Evolutionary conservation across 2,888 invertebrate genomes (phyloP).

Genomic region (Artemia sp.): DNA sequence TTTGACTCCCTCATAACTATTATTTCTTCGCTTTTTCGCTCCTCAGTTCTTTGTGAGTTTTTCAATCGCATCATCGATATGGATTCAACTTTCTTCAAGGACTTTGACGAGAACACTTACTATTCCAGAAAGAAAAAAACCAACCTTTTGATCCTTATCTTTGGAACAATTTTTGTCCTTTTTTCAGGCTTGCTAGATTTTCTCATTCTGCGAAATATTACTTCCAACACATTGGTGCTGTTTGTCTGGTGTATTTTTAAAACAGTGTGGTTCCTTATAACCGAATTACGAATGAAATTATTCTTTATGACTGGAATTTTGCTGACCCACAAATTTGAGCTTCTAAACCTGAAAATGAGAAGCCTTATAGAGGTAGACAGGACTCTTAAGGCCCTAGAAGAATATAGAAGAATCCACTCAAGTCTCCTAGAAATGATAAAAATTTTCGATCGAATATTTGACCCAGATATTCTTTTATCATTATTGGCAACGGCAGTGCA

Average conservation of each 20-base stretch:
- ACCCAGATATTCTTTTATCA: constrained; percentile 4
- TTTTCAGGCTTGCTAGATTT: neutral
- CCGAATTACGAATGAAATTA: neutral
- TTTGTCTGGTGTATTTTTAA: neutral
- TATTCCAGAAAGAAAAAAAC: no score
- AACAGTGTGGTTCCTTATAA: neutral
- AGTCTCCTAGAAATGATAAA: neutral
- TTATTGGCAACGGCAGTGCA: neutral
- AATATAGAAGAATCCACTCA: neutral
- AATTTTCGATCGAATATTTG: neutral
- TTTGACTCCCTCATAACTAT: no score
- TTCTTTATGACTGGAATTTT: neutral
- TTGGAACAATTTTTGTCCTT: neutral
- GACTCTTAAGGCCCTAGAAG: neutral
- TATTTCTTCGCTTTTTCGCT: no score
- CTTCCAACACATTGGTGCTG: neutral
- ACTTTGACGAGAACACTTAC: no score
- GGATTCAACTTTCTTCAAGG: no score
- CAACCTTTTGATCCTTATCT: no score
- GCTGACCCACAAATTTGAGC: neutral
- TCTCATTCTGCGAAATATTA: neutral
- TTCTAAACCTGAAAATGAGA: neutral
- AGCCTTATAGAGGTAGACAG: neutral
- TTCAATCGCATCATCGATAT: no score
- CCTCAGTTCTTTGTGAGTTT: no score